These are phyloP conservation scores for Cerceris ruficornis DNA, from an alignment of 2,888 invertebrate species.

Conservation along the genomic window DNA sequence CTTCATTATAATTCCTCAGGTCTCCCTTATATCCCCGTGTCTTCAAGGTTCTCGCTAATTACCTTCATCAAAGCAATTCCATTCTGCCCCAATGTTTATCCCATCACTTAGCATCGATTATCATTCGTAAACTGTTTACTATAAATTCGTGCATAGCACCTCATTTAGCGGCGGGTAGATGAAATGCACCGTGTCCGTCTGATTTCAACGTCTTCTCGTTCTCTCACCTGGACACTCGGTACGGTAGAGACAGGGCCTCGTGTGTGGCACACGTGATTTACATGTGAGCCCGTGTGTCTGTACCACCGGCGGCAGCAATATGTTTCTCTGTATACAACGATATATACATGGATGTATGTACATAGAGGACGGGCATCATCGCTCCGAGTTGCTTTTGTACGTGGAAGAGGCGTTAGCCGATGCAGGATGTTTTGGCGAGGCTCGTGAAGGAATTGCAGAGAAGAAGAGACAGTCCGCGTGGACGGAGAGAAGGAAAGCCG, in stretches of 20 bases:
- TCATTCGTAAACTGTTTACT: no score
- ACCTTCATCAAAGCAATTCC: no score
- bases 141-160: no score
- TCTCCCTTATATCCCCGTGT: no score
- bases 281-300: slow-evolving; percentile 60
- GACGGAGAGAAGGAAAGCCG: slow-evolving; percentile 11
- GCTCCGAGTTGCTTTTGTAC: slow-evolving; percentile 49
- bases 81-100: no score
- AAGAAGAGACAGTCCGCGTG: slow-evolving; percentile 51
- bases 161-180: slow-evolving; percentile 5
- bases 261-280: slow-evolving; percentile 68
- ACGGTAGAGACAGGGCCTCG: slow-evolving; percentile 51
- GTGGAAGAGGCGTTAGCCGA: slow-evolving; percentile 58
- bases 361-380: slow-evolving; percentile 28
- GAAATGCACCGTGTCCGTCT: slow-evolving; percentile 37
- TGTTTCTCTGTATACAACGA: slow-evolving; percentile 35
- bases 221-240: slow-evolving; percentile 45
- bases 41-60: no score
- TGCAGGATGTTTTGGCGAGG: slow-evolving; percentile 70
- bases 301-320: slow-evolving; percentile 47
- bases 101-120: no score
- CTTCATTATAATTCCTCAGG: no score
- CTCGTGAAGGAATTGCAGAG: slow-evolving; percentile 70
- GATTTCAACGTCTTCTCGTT: slow-evolving; percentile 47
- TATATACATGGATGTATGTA: slow-evolving; percentile 6